Conservation (phyloP, 2,888 invertebrate genomes). For the Rhingia campestris region DNA sequence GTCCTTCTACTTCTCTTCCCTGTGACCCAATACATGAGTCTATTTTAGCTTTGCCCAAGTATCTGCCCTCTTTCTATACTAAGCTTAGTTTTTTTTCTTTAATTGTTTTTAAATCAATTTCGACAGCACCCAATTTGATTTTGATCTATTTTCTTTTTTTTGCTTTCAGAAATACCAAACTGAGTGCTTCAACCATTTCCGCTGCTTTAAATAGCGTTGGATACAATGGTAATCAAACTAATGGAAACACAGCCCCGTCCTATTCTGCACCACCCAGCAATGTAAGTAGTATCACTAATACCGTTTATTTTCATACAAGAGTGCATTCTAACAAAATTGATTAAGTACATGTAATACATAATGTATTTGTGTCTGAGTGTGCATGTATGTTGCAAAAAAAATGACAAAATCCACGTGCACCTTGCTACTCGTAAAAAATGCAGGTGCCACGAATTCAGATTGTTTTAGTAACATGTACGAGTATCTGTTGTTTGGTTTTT, state of each 20-base stretch:
- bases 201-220: slow-evolving; percentile 86
- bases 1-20: slow-evolving; percentile 8
- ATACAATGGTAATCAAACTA: slow-evolving; percentile 81
- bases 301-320: slow-evolving; percentile 29
- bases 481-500: slow-evolving; percentile 9
- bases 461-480: slow-evolving; percentile 9
- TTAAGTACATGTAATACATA: slow-evolving; percentile 23
- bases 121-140: slow-evolving; percentile 34
- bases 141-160: slow-evolving; percentile 24
- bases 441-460: slow-evolving; percentile 53
- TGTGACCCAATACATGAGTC: slow-evolving; percentile 17
- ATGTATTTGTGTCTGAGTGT: slow-evolving; percentile 37
- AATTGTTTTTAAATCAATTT: slow-evolving; percentile 42
- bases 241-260: slow-evolving; percentile 79
- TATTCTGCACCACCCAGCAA: slow-evolving; percentile 77
- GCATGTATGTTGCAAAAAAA: slow-evolving; percentile 27
- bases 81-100: not conserved
- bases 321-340: slow-evolving; percentile 65
- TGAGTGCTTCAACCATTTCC: slow-evolving; percentile 89
- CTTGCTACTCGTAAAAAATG: slow-evolving; percentile 37
- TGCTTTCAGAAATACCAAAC: slow-evolving; percentile 86
- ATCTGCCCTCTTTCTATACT: slow-evolving; percentile 19
- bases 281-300: slow-evolving; percentile 78
- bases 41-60: slow-evolving; percentile 23
- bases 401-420: slow-evolving; percentile 50